phyloP scores from a whole-genome alignment of 2,888 invertebrate genomes.

The Nymphalis polychloros region DNA sequence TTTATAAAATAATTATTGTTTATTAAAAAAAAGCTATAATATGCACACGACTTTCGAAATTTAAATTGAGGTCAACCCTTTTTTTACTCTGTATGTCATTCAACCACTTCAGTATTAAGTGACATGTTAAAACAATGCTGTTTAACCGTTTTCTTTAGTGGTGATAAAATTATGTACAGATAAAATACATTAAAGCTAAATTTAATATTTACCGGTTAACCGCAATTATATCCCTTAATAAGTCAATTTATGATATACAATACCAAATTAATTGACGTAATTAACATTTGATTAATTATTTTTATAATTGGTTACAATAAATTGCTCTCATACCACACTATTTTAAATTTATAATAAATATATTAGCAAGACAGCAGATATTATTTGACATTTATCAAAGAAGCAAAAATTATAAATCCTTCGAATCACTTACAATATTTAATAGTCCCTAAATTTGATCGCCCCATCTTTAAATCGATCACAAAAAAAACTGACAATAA shows the following conservation, averaged over 20 bases:
- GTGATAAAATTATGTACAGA: conserved; percentile 52
- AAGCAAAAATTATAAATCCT: conserved; percentile 10
- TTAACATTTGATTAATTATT: conserved; percentile 34
- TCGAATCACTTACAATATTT: conserved; percentile 32
- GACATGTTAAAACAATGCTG: background rate
- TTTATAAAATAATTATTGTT: too few species aligned
- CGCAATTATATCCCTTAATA: conserved; percentile 43
- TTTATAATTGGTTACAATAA: conserved; percentile 17
- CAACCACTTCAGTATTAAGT: background rate
- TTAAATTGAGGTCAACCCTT: background rate
- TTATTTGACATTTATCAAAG: background rate
- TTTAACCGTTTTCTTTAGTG: background rate
- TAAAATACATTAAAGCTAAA: conserved; percentile 47
- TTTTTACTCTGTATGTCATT: background rate
- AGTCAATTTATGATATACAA: conserved; percentile 34
- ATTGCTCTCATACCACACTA: background rate
- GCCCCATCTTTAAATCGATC: conserved; percentile 60
- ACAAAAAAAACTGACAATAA: conserved; percentile 73
- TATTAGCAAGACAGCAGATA: background rate
- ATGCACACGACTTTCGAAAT: background rate
- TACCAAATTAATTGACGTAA: conserved; percentile 29
- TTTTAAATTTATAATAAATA: conserved; percentile 3
- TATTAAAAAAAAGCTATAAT: too few species aligned
- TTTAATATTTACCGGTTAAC: conserved; percentile 51
- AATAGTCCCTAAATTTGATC: conserved; percentile 46